phyloP scores from a whole-genome alignment of 1,140 invertebrate species.

The Teleopsis dalmanni region DNA sequence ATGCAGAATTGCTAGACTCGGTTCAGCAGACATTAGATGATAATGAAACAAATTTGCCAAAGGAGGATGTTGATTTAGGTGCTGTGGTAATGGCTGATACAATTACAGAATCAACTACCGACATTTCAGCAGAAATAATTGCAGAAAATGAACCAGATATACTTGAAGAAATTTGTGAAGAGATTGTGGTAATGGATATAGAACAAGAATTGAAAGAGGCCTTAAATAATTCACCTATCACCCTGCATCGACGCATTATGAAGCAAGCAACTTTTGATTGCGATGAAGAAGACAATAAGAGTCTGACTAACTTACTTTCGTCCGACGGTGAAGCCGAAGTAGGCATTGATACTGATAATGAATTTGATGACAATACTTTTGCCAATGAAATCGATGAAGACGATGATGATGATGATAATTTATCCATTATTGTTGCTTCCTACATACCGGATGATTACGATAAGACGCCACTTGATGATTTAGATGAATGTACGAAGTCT shows the following conservation, averaged over 20 bases:
- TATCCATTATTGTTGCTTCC: conserved; percentile 39
- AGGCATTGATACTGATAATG: conserved; percentile 12
- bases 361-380: neutral
- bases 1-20: no score
- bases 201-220: conserved; percentile 7
- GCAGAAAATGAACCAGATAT: no score
- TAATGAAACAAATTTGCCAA: no score
- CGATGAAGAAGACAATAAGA: conserved; percentile 27
- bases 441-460: conserved; percentile 36
- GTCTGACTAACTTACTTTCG: conserved; percentile 32
- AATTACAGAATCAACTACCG: neutral
- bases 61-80: no score
- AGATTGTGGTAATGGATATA: conserved; percentile 28
- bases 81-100: no score
- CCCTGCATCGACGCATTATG: conserved; percentile 7
- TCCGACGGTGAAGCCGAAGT: conserved; percentile 34
- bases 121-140: neutral
- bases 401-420: conserved; percentile 29
- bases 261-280: conserved; percentile 29
- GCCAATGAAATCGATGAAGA: conserved; percentile 3
- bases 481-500: neutral
- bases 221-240: neutral
- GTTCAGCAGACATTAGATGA: no score
- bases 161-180: conserved; percentile 36
- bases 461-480: neutral